A percentile compares a stretch with the other conserved stretches of the same genome.
Conservation (phyloP, 2,797 vertebrate species). For the Phylloscopus collybita region DNA sequence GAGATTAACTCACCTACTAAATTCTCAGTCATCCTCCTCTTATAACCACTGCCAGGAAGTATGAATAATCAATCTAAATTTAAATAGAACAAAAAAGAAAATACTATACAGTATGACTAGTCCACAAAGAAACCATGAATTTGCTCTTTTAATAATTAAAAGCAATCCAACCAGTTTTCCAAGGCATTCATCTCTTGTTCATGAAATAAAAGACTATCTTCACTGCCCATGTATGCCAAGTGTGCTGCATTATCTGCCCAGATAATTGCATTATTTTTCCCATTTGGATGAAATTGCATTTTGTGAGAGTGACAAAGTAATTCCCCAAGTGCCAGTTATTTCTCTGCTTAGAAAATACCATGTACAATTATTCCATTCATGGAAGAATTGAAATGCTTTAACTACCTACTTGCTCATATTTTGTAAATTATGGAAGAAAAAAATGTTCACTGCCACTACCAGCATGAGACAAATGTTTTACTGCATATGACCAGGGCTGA, state of each 20-base stretch:
- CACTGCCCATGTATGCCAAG: not conserved
- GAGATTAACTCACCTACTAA: slow-evolving; percentile 42
- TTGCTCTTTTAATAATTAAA: slow-evolving; percentile 40
- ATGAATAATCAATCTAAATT: slow-evolving; percentile 45
- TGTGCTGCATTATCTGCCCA: not conserved
- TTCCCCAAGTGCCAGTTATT: slow-evolving; percentile 1
- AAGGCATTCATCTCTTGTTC: not conserved
- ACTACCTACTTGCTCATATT: slow-evolving; percentile 36
- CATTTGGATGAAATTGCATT: slow-evolving; percentile 30
- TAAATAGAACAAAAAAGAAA: slow-evolving; percentile 45
- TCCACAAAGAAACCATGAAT: slow-evolving; percentile 3
- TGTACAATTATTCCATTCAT: slow-evolving; percentile 8
- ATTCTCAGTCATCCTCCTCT: slow-evolving; percentile 20
- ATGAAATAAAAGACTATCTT: not conserved
- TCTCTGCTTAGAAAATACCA: slow-evolving; percentile 29
- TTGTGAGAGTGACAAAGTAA: slow-evolving; percentile 45
- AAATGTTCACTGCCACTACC: not conserved
- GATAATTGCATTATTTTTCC: slow-evolving; percentile 38
- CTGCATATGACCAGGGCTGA: not conserved
- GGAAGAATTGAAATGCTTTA: slow-evolving; percentile 28
- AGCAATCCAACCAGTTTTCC: not conserved
- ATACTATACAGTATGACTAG: not conserved
- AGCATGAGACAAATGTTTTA: not conserved
- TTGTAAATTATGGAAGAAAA: slow-evolving; percentile 23
- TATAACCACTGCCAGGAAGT: slow-evolving; percentile 39